phyloP scores from a whole-genome alignment of 2,888 invertebrate genomes.

The Hipparchia sbordonii region DNA sequence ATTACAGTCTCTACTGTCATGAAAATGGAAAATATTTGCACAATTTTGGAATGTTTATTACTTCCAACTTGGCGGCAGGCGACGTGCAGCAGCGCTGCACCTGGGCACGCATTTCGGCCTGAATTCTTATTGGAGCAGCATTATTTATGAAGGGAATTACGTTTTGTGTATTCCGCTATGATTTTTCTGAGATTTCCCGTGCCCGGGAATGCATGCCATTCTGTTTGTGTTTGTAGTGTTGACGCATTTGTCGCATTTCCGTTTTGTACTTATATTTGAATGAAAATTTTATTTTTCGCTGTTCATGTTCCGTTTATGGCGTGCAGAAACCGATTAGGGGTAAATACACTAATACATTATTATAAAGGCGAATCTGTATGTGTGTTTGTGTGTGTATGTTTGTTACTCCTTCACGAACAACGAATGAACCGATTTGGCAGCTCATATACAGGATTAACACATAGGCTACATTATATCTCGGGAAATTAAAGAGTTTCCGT shows the following conservation, averaged over 20 bases:
- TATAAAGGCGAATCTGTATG: no score
- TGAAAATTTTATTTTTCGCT: no score
- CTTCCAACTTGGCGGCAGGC: conserved; percentile 31
- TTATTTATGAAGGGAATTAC: conserved; percentile 30
- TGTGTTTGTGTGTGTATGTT: no score
- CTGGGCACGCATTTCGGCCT: conserved; percentile 51
- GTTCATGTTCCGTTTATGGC: no score
- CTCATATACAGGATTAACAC: no score
- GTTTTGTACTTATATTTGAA: no score
- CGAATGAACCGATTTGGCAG: no score
- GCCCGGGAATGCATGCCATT: not conserved
- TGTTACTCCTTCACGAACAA: no score
- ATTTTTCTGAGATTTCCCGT: not conserved
- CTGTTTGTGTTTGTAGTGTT: not conserved
- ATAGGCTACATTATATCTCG: no score
- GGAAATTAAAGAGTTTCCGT: no score
- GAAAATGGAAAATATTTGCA: conserved; percentile 32
- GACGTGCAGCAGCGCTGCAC: conserved; percentile 61
- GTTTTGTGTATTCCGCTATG: conserved; percentile 12
- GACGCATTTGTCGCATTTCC: not conserved
- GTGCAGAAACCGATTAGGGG: no score
- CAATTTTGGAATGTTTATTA: conserved; percentile 39
- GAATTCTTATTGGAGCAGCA: conserved; percentile 41
- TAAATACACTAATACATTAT: no score
- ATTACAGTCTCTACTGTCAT: conserved; percentile 27